Conservation (phyloP, 1,140 invertebrate species). For the Lanistes nyassanus region DNA sequence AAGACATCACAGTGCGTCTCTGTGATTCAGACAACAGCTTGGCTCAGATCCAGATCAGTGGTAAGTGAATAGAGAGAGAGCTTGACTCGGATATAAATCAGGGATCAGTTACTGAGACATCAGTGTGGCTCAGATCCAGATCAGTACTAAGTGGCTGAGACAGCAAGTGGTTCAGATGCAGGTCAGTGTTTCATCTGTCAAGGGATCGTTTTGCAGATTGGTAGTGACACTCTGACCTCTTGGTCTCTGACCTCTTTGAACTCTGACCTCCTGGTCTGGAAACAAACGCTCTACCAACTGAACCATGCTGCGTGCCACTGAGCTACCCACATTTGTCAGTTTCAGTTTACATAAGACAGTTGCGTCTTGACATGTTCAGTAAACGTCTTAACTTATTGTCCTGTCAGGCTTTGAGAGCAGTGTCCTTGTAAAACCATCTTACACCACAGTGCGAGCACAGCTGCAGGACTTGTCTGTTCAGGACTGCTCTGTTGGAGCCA, state of each 20-base stretch:
- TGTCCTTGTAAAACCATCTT: slow-evolving; percentile 78
- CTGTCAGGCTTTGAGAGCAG: slow-evolving; percentile 75
- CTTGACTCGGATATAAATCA: too few relatives aligned
- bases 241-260: background rate
- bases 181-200: too few relatives aligned
- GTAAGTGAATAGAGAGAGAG: too few relatives aligned
- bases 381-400: slow-evolving; percentile 8
- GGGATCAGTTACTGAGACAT: too few relatives aligned
- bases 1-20: slow-evolving; percentile 72
- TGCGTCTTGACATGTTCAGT: background rate
- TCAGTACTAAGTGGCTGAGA: too few relatives aligned
- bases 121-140: too few relatives aligned
- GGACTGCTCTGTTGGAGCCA: slow-evolving; percentile 79
- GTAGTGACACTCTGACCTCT: background rate
- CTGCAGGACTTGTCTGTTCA: slow-evolving; percentile 77
- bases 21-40: slow-evolving; percentile 79
- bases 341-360: background rate
- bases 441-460: slow-evolving; percentile 78
- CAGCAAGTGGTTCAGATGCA: too few relatives aligned
- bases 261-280: too few relatives aligned
- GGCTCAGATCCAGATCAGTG: slow-evolving; percentile 72
- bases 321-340: background rate
- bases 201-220: too few relatives aligned
- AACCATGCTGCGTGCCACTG: too few relatives aligned
- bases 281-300: too few relatives aligned